Base-by-base conservation (phyloP, 1,140 invertebrate genomes). In the Drosophila ohnishii region DNA sequence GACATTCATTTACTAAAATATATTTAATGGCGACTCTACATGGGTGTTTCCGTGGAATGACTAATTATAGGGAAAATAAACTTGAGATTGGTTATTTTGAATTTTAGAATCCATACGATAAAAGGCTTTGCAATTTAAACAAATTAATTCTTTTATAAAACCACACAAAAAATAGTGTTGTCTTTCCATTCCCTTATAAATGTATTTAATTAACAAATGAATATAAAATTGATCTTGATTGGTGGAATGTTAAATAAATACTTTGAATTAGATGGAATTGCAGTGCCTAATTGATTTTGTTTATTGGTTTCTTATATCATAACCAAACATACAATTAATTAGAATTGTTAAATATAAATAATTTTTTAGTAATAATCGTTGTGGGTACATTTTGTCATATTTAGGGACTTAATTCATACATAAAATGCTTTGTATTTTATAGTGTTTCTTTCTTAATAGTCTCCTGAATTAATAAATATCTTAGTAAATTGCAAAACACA, bases 91-190 rank as follows among this genome's bases (percentile, higher is more conserved):
- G 6, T 5, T 8, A 9, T 14, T 51, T 51, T 16, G 6, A 13
- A 14, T 51, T 51, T 7, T 3, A 28, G 14, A 42, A 22, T 13
- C 30, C 22, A 32, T 64, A 48, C 8, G 58, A 22, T 62, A 65
- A 65, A 37, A 62, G 40, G n/a, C 5, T 47, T 45, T 2, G 7
- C n/a, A 34, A 59, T 25, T 63, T 34, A 5, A 56, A 19, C 11
- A 25, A 57, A 62, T 58, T 57, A n/a, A 19, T 37, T n/a, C 32
- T 11, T 19, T 58, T 58, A 30, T 30, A 25, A 62, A 28, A 19
- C 25, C 0, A 14, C 5, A 10, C 5, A 4, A 30, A n/a, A 37
- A 8, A 10, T 14, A 30, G 4, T 30, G 30, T 19, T 3, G 10
- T 1, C 5, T 58, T 55, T 55, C 32, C 35, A 37, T 35, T 35